These are phyloP conservation scores for Gisinianus flammeolus DNA, from an alignment of 2,888 invertebrate genomes.

Conservation along the genomic window DNA sequence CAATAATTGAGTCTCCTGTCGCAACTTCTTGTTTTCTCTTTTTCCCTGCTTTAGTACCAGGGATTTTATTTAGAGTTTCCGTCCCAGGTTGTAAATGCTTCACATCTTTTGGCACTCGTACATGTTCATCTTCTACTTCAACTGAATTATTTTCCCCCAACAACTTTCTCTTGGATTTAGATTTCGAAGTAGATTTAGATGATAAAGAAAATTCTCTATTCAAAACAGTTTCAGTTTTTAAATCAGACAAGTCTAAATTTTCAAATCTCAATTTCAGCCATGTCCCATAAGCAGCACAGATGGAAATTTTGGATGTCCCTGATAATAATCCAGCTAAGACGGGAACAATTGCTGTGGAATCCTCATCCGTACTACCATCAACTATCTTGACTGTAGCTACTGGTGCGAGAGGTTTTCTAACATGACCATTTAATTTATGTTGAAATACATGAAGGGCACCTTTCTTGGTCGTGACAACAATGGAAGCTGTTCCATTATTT, in stretches of 20 bases:
- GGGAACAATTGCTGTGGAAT: conserved; percentile 66
- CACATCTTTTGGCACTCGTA: conserved; percentile 63
- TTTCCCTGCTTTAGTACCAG: conserved; percentile 51
- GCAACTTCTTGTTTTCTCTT: conserved; percentile 62
- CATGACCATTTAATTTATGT: conserved; percentile 77
- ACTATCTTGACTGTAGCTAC: conserved; percentile 69
- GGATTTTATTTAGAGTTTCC: conserved; percentile 45
- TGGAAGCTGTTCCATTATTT: conserved; percentile 53
- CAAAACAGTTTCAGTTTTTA: conserved; percentile 20
- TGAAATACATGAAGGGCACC: conserved; percentile 81
- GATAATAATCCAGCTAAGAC: conserved; percentile 62
- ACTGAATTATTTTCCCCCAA: background rate
- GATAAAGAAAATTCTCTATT: conserved; percentile 64
- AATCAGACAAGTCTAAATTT: conserved; percentile 64
- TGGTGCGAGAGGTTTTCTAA: conserved; percentile 70
- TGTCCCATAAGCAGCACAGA: conserved; percentile 69
- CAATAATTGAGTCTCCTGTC: conserved; percentile 34
- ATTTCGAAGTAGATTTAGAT: conserved; percentile 61
- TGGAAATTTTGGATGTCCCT: conserved; percentile 59
- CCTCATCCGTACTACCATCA: conserved; percentile 62
- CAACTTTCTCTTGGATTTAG: conserved; percentile 23
- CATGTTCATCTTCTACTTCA: conserved; percentile 17
- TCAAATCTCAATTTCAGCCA: conserved; percentile 68
- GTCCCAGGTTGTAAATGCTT: conserved; percentile 65
- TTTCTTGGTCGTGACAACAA: conserved; percentile 71